Evolutionary conservation across 2,888 invertebrate genomes (phyloP), one percentile per base, ranked within the genome.

Genomic region (Tillus elongatus): DNA sequence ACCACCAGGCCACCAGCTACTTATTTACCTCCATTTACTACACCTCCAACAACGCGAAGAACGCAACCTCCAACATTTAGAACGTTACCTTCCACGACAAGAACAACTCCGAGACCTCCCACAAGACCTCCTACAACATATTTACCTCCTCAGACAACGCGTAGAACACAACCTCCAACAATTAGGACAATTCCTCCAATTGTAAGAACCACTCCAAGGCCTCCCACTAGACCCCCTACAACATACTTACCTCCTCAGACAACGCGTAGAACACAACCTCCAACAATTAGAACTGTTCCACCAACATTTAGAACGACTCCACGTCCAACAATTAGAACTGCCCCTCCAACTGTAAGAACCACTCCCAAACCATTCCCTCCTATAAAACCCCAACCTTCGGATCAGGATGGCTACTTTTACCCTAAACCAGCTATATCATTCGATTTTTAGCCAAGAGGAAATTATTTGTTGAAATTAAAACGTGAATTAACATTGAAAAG

Each of bases 391-490:
- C 37, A 13, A n/a, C 24, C 24, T 19, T 36, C 40, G 6, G 15
- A 28, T 15, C 13, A 14, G 6, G 33, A 32, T 13, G 40, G 40
- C 11, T 40, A 40, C 14, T 36, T 14, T 10, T 40, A 36, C 26
- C 40, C 40, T 9, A 33, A 33, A 29, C 40, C 40, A n/a, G n/a
- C 30, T 14, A 30, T 36, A 11, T 9, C 36, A 8, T 40, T 40
- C 26, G 29, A 36, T 28, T 40, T 36, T 32, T 14, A 32, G n/a
- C n/a, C 6, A 19, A 19, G n/a, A n/a, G n/a, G n/a, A n/a, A n/a
- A n/a, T n/a, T n/a, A n/a, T n/a, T n/a, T n/a, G n/a, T n/a, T n/a
- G n/a, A n/a, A n/a, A n/a, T n/a, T n/a, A n/a, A n/a, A n/a, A n/a
- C n/a, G n/a, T n/a, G n/a, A n/a, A n/a, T n/a, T n/a, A n/a, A n/a